These are phyloP conservation scores for Suricata suricatta DNA, from an alignment of 2,113 vertebrate species.

Conservation along the genomic window DNA sequence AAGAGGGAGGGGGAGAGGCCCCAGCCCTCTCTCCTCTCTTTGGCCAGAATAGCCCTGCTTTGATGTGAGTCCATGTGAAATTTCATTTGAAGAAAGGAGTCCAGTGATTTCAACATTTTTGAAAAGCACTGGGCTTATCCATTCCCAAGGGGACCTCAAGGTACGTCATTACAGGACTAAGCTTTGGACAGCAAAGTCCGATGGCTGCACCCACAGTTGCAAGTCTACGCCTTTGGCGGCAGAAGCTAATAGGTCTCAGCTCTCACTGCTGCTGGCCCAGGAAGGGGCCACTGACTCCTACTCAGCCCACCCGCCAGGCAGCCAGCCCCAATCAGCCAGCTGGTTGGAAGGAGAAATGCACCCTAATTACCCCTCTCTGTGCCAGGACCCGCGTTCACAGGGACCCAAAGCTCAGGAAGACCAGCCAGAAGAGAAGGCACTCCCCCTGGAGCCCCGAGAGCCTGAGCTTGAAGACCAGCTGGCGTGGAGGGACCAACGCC, in stretches of 20 bases:
- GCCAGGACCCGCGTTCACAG: neutral
- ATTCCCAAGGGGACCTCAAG: neutral
- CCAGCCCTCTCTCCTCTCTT: neutral
- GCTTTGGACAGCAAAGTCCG: neutral
- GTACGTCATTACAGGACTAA: neutral
- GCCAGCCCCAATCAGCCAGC: neutral
- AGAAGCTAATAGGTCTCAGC: neutral
- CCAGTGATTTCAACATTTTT: neutral
- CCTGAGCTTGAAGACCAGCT: neutral
- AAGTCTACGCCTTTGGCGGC: neutral
- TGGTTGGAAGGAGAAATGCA: neutral
- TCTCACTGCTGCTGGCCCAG: neutral
- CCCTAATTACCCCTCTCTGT: neutral
- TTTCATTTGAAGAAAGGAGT: neutral
- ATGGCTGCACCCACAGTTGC: neutral
- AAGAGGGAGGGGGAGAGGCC: neutral
- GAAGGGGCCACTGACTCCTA: neutral
- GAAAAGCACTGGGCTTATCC: neutral
- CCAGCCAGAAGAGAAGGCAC: neutral
- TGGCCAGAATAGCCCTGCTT: neutral
- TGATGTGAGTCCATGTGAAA: neutral
- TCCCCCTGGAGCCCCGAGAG: neutral
- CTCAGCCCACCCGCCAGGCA: neutral
- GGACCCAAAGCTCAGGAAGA: neutral
- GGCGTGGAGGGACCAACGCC: fast-evolving